phyloP scores from a whole-genome alignment of 2,888 invertebrate species.

The Aquatica leii region DNA sequence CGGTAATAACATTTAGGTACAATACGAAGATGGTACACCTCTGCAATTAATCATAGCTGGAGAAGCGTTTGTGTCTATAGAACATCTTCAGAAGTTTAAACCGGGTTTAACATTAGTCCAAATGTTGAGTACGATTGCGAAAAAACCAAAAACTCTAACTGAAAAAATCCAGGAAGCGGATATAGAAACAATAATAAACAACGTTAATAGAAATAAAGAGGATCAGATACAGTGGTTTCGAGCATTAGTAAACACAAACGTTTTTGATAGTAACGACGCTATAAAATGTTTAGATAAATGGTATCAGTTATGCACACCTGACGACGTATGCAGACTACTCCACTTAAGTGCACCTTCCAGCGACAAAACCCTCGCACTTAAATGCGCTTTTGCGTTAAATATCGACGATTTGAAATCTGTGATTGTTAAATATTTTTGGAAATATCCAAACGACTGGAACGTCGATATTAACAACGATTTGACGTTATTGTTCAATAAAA shows the following conservation, averaged over 20 bases:
- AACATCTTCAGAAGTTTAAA: constrained; percentile 50
- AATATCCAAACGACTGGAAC: constrained; percentile 45
- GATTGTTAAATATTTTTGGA: constrained; percentile 46
- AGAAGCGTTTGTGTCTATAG: constrained; percentile 51
- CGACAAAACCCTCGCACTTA: constrained; percentile 47
- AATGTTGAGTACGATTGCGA: constrained; percentile 51
- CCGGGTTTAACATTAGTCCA: constrained; percentile 49
- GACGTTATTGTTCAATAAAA: constrained; percentile 49
- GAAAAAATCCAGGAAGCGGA: constrained; percentile 53
- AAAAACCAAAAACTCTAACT: constrained; percentile 53
- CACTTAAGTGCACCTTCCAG: constrained; percentile 39
- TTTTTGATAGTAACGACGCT: constrained; percentile 48
- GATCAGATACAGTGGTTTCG: constrained; percentile 54
- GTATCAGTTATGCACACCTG: constrained; percentile 49
- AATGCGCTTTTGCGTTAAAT: constrained; percentile 50
- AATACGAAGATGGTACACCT: constrained; percentile 44
- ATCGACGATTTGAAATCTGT: constrained; percentile 44
- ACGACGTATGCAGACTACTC: constrained; percentile 49
- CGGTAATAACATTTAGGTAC: constrained; percentile 39
- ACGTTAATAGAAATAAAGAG: constrained; percentile 49
- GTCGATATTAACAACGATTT: constrained; percentile 44
- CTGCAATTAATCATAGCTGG: constrained; percentile 52
- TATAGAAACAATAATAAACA: constrained; percentile 49
- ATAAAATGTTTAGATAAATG: constrained; percentile 49
- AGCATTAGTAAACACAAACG: constrained; percentile 49